phyloP scores from a whole-genome alignment of 2,113 vertebrate species.

The Rhipidura dahli region DNA sequence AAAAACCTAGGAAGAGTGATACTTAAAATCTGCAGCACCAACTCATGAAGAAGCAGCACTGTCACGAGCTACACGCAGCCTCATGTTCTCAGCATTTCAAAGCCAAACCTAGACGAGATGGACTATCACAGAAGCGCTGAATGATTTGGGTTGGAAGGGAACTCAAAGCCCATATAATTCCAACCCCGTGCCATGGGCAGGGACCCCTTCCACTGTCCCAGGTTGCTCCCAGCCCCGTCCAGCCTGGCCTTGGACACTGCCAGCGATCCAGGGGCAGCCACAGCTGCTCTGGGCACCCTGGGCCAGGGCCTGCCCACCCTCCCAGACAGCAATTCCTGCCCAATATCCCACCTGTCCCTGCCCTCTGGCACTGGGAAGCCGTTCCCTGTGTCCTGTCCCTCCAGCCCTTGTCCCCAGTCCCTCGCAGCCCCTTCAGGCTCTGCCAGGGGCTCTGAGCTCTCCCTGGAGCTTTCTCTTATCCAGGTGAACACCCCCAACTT shows the following conservation, averaged over 20 bases:
- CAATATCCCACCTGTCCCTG: rapidly evolving
- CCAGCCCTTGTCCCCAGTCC: neutral
- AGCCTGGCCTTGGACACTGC: rapidly evolving
- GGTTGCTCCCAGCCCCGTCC: rapidly evolving
- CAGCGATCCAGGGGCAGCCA: neutral
- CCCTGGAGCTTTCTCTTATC: neutral
- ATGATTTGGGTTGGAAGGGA: rapidly evolving
- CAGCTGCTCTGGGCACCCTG: neutral
- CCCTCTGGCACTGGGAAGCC: neutral
- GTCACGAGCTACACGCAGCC: rapidly evolving
- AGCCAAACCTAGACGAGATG: rapidly evolving
- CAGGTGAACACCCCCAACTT: rapidly evolving
- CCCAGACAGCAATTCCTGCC: neutral
- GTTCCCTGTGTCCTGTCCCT: neutral
- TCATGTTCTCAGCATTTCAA: rapidly evolving
- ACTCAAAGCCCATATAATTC: rapidly evolving
- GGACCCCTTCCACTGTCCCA: rapidly evolving
- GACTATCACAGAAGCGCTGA: neutral
- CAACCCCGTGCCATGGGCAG: rapidly evolving
- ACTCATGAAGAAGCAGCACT: neutral
- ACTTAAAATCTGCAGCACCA: neutral
- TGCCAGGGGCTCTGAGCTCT: neutral
- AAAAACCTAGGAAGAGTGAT: neutral
- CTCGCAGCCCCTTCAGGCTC: neutral
- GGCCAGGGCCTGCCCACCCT: neutral